Evolutionary conservation across 2,888 invertebrate genomes (phyloP), one percentile per base, ranked within the genome.

Genomic region (Tribolium freemani): DNA sequence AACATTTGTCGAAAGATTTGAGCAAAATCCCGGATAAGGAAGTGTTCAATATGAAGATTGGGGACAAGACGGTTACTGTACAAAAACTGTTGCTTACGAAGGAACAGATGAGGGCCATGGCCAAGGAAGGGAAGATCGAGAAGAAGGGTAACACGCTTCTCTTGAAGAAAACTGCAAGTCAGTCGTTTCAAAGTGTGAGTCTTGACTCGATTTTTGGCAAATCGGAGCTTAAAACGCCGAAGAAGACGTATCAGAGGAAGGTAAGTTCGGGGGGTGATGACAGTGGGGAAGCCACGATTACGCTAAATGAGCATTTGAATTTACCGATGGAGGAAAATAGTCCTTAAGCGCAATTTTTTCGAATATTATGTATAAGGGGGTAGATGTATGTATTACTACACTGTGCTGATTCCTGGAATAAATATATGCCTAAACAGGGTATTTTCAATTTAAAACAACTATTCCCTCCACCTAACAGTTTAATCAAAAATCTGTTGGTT

Each of bases 81-180:
- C 91, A 92, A 83, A 91, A 91, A 82, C 89, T 92, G 48, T 89
- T 91, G 1, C 89, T 92, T 88, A 90, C 91, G 5, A 92, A 91
- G 84, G 90, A 91, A 0, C 91, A 92, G 81, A 90, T 91, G 13
- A 91, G 90, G 75, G 90, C 89, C 3, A 91, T 92, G 90, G 89
- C 90, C 1, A 91, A 90, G 79, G 88, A 91, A 76, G 92, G 91
- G n/a, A 90, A 91, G 46, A 88, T 91, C 16, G 88, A 90, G 83
- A 88, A 91, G 85, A 90, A 90, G 87, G 91, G 73, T 3, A 73
- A 73, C 21, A 71, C 73, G 16, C 48, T 67, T 1, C n/a, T 73
- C 30, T 51, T 73, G 21, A 70, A 61, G 31, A 70, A 73, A 48
- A 61, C 45, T 10, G 31, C 53, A 3, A 57, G 45, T 13, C 70